These are phyloP conservation scores for Bergia puertoricense DNA, from an alignment of 92 coral and sea anemone genomes.

Conservation along the genomic window DNA sequence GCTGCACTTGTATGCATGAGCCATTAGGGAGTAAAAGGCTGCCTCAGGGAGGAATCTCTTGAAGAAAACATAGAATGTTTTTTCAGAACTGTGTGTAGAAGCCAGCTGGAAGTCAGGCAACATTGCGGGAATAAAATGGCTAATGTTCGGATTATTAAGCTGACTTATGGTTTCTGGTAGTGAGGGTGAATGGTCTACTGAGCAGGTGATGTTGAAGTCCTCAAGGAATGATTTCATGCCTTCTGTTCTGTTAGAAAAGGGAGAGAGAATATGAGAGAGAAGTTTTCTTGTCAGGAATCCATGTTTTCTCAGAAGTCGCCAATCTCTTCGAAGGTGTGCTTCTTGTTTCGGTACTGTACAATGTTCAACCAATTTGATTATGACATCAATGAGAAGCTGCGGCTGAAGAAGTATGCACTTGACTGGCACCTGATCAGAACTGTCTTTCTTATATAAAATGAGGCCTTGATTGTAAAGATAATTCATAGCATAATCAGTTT, in stretches of 20 bases:
- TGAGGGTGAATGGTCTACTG: neutral
- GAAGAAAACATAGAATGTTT: constrained; percentile 1
- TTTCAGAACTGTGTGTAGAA: neutral
- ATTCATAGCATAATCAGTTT: constrained; percentile 26
- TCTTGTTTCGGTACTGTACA: neutral
- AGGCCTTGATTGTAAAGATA: constrained; percentile 56
- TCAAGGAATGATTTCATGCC: constrained; percentile 51
- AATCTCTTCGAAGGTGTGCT: constrained; percentile 39
- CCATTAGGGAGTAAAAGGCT: neutral
- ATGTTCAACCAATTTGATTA: constrained; percentile 34
- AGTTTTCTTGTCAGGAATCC: constrained; percentile 51
- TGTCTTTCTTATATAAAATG: constrained; percentile 40
- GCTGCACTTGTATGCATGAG: neutral
- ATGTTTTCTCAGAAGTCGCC: constrained; percentile 32
- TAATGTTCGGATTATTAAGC: neutral
- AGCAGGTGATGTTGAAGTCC: constrained; percentile 54
- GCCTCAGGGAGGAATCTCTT: constrained; percentile 5
- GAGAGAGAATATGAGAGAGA: constrained; percentile 40
- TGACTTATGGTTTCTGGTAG: neutral
- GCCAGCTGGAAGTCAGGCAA: neutral
- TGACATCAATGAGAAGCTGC: constrained; percentile 44
- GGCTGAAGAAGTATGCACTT: constrained; percentile 56
- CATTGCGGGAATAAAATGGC: neutral
- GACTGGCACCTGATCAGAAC: constrained; percentile 14
- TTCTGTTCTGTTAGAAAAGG: neutral